phyloP scores from a whole-genome alignment of 2,888 invertebrate genomes.

The Corbicula japonica region DNA sequence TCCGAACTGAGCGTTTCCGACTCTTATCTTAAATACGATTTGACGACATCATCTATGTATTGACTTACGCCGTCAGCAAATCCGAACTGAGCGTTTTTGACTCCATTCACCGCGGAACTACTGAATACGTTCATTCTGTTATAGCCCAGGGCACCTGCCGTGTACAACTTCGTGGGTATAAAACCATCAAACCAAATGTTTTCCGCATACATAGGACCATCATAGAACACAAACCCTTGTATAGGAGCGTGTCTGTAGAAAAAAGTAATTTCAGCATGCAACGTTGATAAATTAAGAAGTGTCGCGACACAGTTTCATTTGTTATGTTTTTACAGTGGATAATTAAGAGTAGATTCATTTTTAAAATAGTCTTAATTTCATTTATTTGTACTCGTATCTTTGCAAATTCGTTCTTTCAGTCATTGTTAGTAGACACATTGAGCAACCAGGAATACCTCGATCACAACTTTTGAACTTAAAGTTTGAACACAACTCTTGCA shows the following conservation, averaged over 20 bases:
- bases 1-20: no score
- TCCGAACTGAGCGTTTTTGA: conserved; percentile 55
- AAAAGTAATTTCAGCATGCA: not conserved
- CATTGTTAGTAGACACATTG: no score
- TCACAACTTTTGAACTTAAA: no score
- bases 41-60: no score
- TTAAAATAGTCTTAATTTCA: not conserved
- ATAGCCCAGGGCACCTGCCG: conserved; percentile 63
- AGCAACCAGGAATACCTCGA: no score
- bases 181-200: conserved; percentile 69
- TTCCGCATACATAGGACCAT: conserved; percentile 62
- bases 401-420: not conserved
- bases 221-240: conserved; percentile 62
- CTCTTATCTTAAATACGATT: no score
- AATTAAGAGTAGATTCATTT: no score
- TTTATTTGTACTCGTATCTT: not conserved
- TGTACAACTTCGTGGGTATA: conserved; percentile 44
- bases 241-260: conserved; percentile 58
- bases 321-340: no score
- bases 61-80: conserved; percentile 67
- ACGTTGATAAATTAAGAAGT: not conserved
- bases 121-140: conserved; percentile 35
- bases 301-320: not conserved
- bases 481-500: no score
- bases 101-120: conserved; percentile 51